These are phyloP conservation scores for Masnerella sp. DNA, from an alignment of 2,888 invertebrate genomes.

Conservation along the genomic window DNA sequence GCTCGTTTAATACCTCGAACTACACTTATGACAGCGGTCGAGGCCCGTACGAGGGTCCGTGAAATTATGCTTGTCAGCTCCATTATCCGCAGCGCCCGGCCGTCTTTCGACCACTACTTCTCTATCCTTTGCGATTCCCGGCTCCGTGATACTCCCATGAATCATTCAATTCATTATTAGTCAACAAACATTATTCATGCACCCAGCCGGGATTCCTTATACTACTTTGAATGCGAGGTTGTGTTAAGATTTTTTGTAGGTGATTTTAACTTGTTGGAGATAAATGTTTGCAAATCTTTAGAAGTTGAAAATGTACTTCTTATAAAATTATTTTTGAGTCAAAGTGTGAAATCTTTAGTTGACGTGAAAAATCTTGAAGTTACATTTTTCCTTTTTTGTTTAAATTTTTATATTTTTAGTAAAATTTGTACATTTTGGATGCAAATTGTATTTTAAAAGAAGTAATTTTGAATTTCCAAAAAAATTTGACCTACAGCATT, in stretches of 20 bases:
- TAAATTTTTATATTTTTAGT: too few species aligned
- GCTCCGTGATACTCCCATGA: constrained; percentile 48
- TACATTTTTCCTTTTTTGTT: too few species aligned
- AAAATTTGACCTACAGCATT: too few species aligned
- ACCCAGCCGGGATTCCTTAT: constrained; percentile 10
- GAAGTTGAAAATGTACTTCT: too few species aligned
- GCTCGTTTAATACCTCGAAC: constrained; percentile 69
- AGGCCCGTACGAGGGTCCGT: constrained; percentile 71
- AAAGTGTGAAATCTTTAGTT: too few species aligned
- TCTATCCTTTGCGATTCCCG: constrained; percentile 57
- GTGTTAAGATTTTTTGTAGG: neutral
- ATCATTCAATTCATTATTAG: constrained; percentile 59
- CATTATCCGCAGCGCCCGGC: constrained; percentile 68
- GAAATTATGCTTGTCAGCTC: constrained; percentile 75
- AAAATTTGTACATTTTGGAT: too few species aligned
- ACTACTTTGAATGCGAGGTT: neutral
- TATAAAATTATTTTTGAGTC: too few species aligned
- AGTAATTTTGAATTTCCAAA: too few species aligned
- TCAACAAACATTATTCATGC: constrained; percentile 46
- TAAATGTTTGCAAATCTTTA: too few species aligned
- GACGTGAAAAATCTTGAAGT: too few species aligned
- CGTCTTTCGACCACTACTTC: constrained; percentile 56
- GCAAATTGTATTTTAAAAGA: too few species aligned
- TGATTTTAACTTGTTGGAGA: too few species aligned
- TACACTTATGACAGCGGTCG: constrained; percentile 71